A percentile compares a stretch with the other conserved stretches of the same genome.
These are phyloP conservation scores for Orchestes rusci DNA, from an alignment of 2,888 invertebrate genomes.

Conservation along the genomic window DNA sequence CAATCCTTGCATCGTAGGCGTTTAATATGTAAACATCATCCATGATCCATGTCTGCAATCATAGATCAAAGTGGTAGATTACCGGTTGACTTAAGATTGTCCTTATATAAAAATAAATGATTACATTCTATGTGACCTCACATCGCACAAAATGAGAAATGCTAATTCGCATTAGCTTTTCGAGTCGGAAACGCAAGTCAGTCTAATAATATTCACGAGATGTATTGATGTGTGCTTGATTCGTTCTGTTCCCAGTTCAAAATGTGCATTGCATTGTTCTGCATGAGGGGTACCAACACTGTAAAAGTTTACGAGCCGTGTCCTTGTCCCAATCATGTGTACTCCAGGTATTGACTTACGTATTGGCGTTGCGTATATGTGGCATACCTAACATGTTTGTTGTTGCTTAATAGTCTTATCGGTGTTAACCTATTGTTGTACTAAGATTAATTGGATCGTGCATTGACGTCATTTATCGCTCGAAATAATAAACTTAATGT, in stretches of 20 bases:
- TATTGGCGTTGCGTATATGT: neutral
- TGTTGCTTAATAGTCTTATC: too few relatives aligned
- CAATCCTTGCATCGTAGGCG: too few relatives aligned
- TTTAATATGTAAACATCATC: too few relatives aligned
- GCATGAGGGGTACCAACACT: slow-evolving; percentile 24
- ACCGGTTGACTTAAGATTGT: too few relatives aligned
- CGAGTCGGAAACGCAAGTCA: slow-evolving; percentile 6
- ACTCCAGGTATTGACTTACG: neutral
- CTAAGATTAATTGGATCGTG: too few relatives aligned
- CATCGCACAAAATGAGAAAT: slow-evolving; percentile 20
- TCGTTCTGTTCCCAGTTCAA: neutral
- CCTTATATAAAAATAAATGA: slow-evolving; percentile 23
- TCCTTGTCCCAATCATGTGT: slow-evolving; percentile 24
- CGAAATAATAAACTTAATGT: too few relatives aligned
- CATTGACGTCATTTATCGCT: too few relatives aligned
- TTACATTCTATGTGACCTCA: slow-evolving; percentile 24
- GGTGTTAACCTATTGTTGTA: too few relatives aligned
- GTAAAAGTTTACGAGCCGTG: slow-evolving; percentile 23
- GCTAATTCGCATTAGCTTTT: slow-evolving; percentile 23
- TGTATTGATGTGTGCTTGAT: slow-evolving; percentile 8
- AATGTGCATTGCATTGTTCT: slow-evolving; percentile 25
- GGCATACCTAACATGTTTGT: neutral
- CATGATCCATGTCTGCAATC: too few relatives aligned
- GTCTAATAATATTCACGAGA: slow-evolving; percentile 25
- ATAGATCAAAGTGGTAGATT: too few relatives aligned